These are phyloP conservation scores for Phaenicophaeus curvirostris DNA, from an alignment of 2,797 vertebrate genomes.

Conservation along the genomic window DNA sequence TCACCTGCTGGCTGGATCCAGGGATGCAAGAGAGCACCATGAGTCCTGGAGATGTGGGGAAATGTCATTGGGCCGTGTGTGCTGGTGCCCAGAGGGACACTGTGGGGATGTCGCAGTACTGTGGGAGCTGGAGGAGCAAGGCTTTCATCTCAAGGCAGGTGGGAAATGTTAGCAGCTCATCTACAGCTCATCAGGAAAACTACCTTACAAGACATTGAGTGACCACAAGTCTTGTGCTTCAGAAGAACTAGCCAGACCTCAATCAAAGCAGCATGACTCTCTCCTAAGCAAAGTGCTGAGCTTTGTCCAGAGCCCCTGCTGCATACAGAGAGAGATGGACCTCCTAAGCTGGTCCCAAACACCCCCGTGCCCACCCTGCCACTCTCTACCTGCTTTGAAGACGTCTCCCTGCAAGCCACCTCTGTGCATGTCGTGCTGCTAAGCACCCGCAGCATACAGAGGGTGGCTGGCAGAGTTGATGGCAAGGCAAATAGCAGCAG, in stretches of 20 bases:
- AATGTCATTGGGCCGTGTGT: not conserved
- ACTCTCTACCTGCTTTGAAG: not conserved
- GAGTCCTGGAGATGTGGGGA: fast-evolving
- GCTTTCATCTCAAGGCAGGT: not conserved
- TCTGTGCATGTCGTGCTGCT: fast-evolving
- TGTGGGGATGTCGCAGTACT: not conserved
- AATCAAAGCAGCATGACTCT: not conserved
- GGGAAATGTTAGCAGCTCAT: not conserved
- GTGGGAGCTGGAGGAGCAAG: not conserved
- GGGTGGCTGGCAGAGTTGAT: fast-evolving
- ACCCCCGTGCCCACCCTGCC: too few species aligned
- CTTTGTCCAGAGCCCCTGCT: not conserved
- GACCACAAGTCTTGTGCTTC: not conserved
- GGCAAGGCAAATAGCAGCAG: not conserved
- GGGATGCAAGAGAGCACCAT: not conserved
- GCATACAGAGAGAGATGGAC: not conserved
- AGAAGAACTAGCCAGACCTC: not conserved
- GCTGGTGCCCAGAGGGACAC: not conserved
- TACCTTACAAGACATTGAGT: not conserved
- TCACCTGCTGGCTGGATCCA: not conserved
- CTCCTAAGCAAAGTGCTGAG: not conserved
- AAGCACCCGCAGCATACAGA: fast-evolving
- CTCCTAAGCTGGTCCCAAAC: not conserved
- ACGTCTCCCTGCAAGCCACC: not conserved
- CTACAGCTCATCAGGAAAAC: not conserved